Evolutionary conservation across 2,888 invertebrate species (phyloP), one percentile per base, ranked within the genome.

Genomic region (Tridacna crocea): DNA sequence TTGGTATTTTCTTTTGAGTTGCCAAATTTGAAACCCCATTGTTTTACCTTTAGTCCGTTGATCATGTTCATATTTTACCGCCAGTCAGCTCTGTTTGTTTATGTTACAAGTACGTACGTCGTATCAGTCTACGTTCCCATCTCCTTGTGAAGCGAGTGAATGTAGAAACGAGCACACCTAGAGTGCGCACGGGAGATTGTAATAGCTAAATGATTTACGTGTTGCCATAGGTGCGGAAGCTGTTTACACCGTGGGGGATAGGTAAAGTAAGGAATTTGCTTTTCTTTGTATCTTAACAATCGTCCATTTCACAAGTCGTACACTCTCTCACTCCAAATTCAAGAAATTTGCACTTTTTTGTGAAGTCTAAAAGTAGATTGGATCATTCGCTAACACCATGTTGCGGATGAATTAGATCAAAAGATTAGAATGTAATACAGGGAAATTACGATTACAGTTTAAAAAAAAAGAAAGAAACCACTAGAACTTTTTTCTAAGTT

Each of bases 111-210:
- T n/a, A 15, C 12, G 61, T 70, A 70, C 10, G 70, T 51, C 15
- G 70, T 51, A 26, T 51, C 22, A 22, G 70, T 8, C 70, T 70
- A 70, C 51, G 70, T 48, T 24, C 48, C 70, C 70, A 70, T 70
- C 70, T 70, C 70, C 22, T 51, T 70, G 70, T 70, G 51, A 70
- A 70, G 51, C 24, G 61, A 61, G 61, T 70, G 70, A 70, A 70
- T 51, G 22, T 24, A 70, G 70, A 70, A 70, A 51, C 70, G 70
- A 70, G 70, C 70, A 70, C 70, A 70, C 70, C 70, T 70, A 70
- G 48, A 13, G 70, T 51, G 70, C 70, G 24, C 51, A n/a, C 51
- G n/a, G 22, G 70, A 15, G 51, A 22, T 13, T 51, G 46, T 66
- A 19, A 66, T 66, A 66, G 24, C 70, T 19, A n/a, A 17, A 51